Base-by-base conservation (phyloP, 2,888 invertebrate species). In the Cordylochernes scorpioides region DNA sequence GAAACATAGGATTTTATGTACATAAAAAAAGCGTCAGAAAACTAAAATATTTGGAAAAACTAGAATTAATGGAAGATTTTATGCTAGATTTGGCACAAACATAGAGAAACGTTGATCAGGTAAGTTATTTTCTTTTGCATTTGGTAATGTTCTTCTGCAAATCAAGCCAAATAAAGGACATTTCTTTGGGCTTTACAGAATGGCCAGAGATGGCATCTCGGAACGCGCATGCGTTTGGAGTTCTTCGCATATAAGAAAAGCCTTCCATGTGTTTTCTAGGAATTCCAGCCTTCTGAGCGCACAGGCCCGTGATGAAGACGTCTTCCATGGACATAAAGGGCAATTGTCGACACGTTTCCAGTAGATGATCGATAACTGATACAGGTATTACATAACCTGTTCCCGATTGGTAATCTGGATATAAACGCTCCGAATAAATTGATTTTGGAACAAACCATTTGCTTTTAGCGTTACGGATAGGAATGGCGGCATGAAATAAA, bases 391-490 rank as follows among this genome's bases (percentile, higher is more conserved):
- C 60, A 53, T 78, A 78, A 3, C 70, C 73, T 2, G 72, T 71
- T 8, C 78, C 78, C 0, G 75, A 74, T 30, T 77, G 51, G 51
- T 77, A 78, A 42, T 67, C 65, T 3, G 77, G 78, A 58, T 74
- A 77, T 26, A 63, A 60, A 24, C 62, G 59, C 1, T 63, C 67
- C 2, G 62, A 54, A 49, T 65, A 77, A 68, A 75, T 70, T 47
- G 74, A 74, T 17, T 63, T 63, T 2, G 77, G 75, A 35, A 69
- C 67, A 54, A 70, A 77, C 74, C 78, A 77, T 52, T 80, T 80
- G 46, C 68, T 71, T 29, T 56, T 63, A 1, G 63, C 57, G 47
- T 74, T 68, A 17, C 64, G 60, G 3, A 77, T 67, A 1, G 78
- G 78, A 39, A 60, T 62, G 1, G 72, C 74, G 9, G 67, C 65